Conservation (phyloP, 2,113 vertebrate species). For the Thinocorus orbignyianus region DNA sequence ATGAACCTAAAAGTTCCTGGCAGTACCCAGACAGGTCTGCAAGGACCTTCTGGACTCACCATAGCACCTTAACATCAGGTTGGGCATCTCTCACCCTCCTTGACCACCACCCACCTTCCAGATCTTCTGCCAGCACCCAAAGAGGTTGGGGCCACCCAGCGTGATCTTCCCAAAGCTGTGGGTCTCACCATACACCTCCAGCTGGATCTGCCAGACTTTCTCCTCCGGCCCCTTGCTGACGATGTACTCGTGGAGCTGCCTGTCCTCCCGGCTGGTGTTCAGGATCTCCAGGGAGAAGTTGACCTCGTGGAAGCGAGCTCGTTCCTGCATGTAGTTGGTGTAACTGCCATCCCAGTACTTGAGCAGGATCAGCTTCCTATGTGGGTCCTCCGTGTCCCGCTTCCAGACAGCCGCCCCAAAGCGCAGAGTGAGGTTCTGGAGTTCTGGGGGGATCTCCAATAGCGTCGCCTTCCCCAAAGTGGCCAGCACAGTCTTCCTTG, state of each 20-base stretch:
- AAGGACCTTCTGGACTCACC: no score
- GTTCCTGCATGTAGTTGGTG: neutral
- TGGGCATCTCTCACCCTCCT: neutral
- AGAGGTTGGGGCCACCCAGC: neutral
- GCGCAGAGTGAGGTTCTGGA: fast-evolving
- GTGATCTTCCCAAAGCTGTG: fast-evolving
- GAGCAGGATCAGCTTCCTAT: neutral
- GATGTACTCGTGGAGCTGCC: neutral
- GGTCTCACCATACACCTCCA: neutral
- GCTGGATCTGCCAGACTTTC: neutral
- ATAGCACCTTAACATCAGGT: neutral
- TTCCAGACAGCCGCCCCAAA: neutral
- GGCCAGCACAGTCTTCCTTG: neutral
- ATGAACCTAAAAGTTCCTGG: fast-evolving
- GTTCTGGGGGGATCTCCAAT: fast-evolving
- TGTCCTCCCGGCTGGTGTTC: neutral
- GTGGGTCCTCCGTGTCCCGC: neutral
- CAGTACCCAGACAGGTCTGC: neutral
- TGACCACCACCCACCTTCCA: neutral
- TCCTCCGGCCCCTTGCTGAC: neutral
- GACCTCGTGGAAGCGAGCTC: neutral
- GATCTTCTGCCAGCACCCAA: neutral
- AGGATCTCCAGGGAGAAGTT: constrained; percentile 33
- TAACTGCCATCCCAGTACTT: fast-evolving
- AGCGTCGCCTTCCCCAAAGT: neutral